Percentiles rank a stretch among this genome's conserved stretches.
phyloP scores from a whole-genome alignment of 2,888 invertebrate species.

The Phania funesta region DNA sequence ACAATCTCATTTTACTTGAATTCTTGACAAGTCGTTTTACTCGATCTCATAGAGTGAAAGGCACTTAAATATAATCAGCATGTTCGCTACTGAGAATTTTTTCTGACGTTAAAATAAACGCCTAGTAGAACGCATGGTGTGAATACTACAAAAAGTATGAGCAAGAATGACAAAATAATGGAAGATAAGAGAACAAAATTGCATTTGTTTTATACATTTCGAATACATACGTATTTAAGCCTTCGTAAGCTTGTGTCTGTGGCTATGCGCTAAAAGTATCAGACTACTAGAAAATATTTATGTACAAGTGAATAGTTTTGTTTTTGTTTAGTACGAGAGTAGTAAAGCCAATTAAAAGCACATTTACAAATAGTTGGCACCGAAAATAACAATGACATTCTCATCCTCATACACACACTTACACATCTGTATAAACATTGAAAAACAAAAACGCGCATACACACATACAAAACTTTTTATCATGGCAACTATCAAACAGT shows the following conservation, averaged over 20 bases:
- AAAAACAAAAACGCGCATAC: not conserved
- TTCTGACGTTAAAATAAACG: constrained; percentile 13
- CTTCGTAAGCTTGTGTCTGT: not conserved
- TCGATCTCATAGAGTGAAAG: too few relatives aligned
- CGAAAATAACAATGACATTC: constrained; percentile 49
- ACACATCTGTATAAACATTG: not conserved
- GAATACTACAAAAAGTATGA: not conserved
- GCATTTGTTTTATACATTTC: not conserved
- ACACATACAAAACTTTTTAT: not conserved
- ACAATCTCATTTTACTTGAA: too few relatives aligned
- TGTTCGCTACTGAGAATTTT: not conserved
- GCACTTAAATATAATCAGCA: not conserved
- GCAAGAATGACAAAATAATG: constrained; percentile 7
- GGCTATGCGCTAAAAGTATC: not conserved
- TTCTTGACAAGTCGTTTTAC: too few relatives aligned
- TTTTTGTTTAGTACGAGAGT: constrained; percentile 15
- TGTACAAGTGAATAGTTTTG: constrained; percentile 33
- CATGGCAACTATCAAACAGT: constrained; percentile 20
- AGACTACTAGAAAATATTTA: not conserved
- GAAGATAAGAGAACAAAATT: not conserved
- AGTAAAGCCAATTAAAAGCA: constrained; percentile 64
- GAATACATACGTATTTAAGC: not conserved
- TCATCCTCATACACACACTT: not conserved
- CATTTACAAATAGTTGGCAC: constrained; percentile 60
- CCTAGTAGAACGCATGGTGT: constrained; percentile 10